Evolutionary conservation across 1,140 invertebrate genomes (phyloP), one percentile per base, ranked within the genome.

Genomic region (Hylaeus volcanicus): DNA sequence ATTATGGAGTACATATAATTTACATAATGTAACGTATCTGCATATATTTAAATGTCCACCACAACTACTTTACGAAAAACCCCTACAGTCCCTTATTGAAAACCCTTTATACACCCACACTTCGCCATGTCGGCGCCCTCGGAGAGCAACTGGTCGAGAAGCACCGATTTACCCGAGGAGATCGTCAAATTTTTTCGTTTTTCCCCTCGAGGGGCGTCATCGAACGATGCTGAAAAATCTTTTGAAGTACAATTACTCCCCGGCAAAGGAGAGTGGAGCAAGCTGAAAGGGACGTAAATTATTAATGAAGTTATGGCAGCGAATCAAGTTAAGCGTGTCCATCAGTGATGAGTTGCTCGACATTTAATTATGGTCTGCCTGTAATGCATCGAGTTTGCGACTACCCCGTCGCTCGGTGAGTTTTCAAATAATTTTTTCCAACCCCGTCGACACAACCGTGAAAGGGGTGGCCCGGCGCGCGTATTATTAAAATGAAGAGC

Each of bases 261-360:
- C 6, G 51, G 12, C 48, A 39, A 51, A 71, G 74, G 70, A 60
- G 60, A 61, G 41, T 37, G 37, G 41, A 58, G 43, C n/a, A 55
- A 43, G 73, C 37, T 74, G 41, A 81, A 66, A 86, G 83, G 70
- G 71, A 71, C 37, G 71, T 68, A 73, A 72, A 73, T 86, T 84
- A 85, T 85, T 84, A 81, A 86, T 65, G 83, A 77, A 86, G 79
- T 86, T 85, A 85, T 63, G 72, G 65, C 78, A 58, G 84, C 63
- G 63, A 86, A 86, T 85, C 79, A 78, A 78, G 85, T 86, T 86
- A 86, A 70, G 74, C 74, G 70, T 85, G 81, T 81, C 84, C 81
- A 86, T 86, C 84, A 60, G 83, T 82, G 75, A 83, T 71, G 83
- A 75, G 84, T 86, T 85, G 84, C 84, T 75, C 79, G 79, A 85